phyloP scores from a whole-genome alignment of 2,113 vertebrate species.

The Ciconia stormi region DNA sequence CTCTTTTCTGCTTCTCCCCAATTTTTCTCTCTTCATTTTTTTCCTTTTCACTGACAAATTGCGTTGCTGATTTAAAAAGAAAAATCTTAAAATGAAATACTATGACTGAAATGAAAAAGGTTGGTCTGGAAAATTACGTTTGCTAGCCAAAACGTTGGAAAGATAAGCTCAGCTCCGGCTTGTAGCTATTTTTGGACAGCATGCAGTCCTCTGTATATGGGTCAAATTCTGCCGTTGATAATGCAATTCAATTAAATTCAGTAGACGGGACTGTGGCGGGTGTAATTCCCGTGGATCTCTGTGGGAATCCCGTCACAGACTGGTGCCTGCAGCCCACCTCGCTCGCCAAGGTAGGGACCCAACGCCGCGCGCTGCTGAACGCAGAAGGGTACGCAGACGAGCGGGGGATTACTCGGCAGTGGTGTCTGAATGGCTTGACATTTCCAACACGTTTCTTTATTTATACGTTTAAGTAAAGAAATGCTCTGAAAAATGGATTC shows the following conservation, averaged over 20 bases:
- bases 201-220: not conserved
- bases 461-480: not conserved
- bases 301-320: not conserved
- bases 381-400: fast-evolving
- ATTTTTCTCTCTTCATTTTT: not conserved
- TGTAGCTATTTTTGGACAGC: not conserved
- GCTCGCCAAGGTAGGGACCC: not conserved
- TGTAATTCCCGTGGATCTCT: not conserved
- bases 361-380: fast-evolving
- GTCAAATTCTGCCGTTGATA: not conserved
- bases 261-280: fast-evolving
- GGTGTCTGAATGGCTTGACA: fast-evolving
- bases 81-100: not conserved
- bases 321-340: not conserved
- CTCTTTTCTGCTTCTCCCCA: not conserved
- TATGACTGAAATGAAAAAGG: not conserved
- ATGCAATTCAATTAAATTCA: not conserved
- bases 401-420: fast-evolving
- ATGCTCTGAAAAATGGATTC: not conserved
- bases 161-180: not conserved
- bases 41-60: not conserved
- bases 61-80: not conserved
- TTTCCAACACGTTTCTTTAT: fast-evolving
- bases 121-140: not conserved
- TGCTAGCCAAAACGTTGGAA: not conserved